Percentiles rank a stretch among this genome's conserved stretches.
phyloP scores from a whole-genome alignment of 2,797 vertebrate species.

The Aulostomus chinensis region DNA sequence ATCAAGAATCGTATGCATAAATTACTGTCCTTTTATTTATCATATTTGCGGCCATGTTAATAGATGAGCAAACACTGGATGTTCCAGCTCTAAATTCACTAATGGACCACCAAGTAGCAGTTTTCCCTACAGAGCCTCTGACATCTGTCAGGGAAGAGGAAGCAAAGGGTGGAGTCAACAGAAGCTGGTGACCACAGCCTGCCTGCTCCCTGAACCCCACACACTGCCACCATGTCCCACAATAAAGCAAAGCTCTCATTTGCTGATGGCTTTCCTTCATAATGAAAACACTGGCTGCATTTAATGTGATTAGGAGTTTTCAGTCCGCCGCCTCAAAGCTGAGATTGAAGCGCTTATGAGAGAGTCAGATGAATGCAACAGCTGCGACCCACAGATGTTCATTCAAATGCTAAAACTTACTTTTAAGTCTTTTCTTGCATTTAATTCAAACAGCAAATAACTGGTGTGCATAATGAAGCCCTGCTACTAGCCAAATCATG shows the following conservation, averaged over 20 bases:
- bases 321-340: constrained; percentile 57
- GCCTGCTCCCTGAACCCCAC: constrained; percentile 62
- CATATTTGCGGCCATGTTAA: constrained; percentile 24
- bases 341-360: constrained; percentile 67
- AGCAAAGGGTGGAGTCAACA: constrained; percentile 70
- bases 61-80: constrained; percentile 32
- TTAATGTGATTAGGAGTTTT: constrained; percentile 73
- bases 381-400: constrained; percentile 54
- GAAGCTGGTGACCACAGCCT: constrained; percentile 69
- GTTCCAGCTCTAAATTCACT: constrained; percentile 53
- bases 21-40: constrained; percentile 28
- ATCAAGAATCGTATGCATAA: too few species aligned
- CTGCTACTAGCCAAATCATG: constrained; percentile 12
- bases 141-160: constrained; percentile 70
- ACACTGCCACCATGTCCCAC: constrained; percentile 58
- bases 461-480: constrained; percentile 23
- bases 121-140: constrained; percentile 43
- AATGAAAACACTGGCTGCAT: constrained; percentile 62
- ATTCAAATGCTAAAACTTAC: constrained; percentile 23
- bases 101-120: constrained; percentile 59
- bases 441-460: constrained; percentile 25
- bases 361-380: constrained; percentile 53
- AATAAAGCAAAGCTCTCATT: constrained; percentile 75
- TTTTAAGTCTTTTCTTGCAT: constrained; percentile 26
- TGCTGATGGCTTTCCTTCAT: constrained; percentile 70